Evolutionary conservation across 2,888 invertebrate species (phyloP), one percentile per base, ranked within the genome.

Genomic region (Yponomeuta cagnagella): DNA sequence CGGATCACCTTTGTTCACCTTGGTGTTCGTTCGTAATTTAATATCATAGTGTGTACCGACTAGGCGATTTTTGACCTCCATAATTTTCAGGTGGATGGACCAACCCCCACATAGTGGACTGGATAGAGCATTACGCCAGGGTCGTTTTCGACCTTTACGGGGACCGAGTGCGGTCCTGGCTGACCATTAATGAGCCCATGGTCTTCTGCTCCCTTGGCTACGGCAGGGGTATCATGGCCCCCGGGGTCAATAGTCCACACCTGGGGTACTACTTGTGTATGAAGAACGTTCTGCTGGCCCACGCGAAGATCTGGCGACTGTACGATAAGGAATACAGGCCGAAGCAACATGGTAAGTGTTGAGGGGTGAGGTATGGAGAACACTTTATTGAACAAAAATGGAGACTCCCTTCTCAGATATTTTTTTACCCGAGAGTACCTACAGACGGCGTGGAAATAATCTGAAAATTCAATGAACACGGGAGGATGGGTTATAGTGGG

Each of bases 291-390:
- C 77, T 95, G 30, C 77, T 93, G 71, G 93, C 95, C 0, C 95
- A 95, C 77, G 94, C 94, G 0, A 90, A 87, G 75, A 93, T 90
- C 2, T 94, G 93, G 73, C 92, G 93, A 74, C 84, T 94, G 77
- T 94, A 79, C 75, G 87, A 93, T n/a, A 77, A 86, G 9, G 84
- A 92, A 68, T 95, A 93, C 76, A 87, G 89, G 73, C 71, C 80
- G 0, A 77, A 74, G 3, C 90, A 93, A 72, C 80, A 86, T 33
- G 94, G 94, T 79, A 74, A 79, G 74, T 37, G 10, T 48, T 33
- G 52, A 12, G 52, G 15, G 12, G 4, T 43, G 52, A 12, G 15
- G 12, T 15, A 4, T 4, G 5, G 33, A 2, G 33, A 33, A 33
- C 33, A 33, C 1, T 58, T 58, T 4, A 58, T 6, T 10, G 10